Base-by-base conservation (phyloP, 1,140 invertebrate genomes). In the Cherax destructor region DNA sequence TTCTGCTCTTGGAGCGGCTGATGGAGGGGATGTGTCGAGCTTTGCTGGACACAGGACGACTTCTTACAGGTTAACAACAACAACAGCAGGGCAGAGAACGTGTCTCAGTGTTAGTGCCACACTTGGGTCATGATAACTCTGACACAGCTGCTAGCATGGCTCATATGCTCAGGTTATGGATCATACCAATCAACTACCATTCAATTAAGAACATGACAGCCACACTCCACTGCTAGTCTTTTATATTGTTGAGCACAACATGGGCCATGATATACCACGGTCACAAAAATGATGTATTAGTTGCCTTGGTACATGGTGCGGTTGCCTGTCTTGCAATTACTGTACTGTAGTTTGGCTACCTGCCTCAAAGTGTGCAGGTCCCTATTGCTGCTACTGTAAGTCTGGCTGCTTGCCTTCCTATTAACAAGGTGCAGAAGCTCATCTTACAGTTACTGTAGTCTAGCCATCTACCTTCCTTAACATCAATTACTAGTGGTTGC, bases 21-120 rank as follows among this genome's bases (percentile, higher is more conserved):
- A 76, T 89, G 87, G 87, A 89, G 87, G 87, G 87, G 77, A n/a
- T 61, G 87, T 89, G 87, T 76, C 87, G 61, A 89, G 87, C 87
- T 89, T 89, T 83, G 87, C 87, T 74, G 79, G 87, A 89, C 87
- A 89, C 87, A 89, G 87, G 87, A 89, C 87, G 79, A 89, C 87
- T 89, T 89, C 87, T 89, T 89, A 89, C 79, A 83, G 87, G 79
- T 89, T 89, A 89, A 89, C 87, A 89, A 89, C 87, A 89, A 89
- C 87, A 83, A 89, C 87, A 89, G 87, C 79, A 83, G 87, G 87
- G 78, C 87, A 81, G 79, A 86, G 76, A 86, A 89, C 79, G 52
- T 89, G 65, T 89, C 87, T 83, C 78, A 89, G 86, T 88, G 86
- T 88, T 88, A 80, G 86, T 88, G 78, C 86, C 78, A 88, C 78